Base-by-base conservation (phyloP, 2,113 vertebrate genomes). In the Polypterus bichir region DNA sequence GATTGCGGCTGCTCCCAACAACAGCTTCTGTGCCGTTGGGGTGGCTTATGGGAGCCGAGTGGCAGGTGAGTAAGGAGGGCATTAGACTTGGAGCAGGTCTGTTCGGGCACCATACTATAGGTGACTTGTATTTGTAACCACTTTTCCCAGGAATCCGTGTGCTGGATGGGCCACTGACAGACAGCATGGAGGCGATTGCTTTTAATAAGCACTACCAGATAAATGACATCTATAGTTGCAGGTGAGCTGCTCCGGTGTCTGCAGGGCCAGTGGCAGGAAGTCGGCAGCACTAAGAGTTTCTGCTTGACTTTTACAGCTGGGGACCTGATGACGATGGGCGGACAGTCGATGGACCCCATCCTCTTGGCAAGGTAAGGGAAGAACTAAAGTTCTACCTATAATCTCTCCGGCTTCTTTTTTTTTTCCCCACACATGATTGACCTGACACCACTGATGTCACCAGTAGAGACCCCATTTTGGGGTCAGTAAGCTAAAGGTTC, bases 161-260 rank as follows among this genome's bases (percentile, higher is more conserved):
- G 7, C 79, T 99, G 72, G 96, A 98, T 0, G 96, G 96, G 46
- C 96, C 94, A 0, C 88, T 99, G 47, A 99, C 96, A 0, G 96
- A 99, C 83, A 98, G 94, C 77, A 92, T 99, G 85, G 96, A 99
- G 79, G 96, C 96, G 0, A 76, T 96, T 1, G 96, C 96, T 1
- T 99, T 99, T 80, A 98, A 98, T 79, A 99, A 97, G 74, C 95
- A 99, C 74, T 98, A 97, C 70, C 96, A 99, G 82, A 86, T 99
- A 79, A 99, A 99, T 0, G 94, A 98, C 71, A 90, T 99, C 78
- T 99, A 98, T 82, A 99, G 96, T 83, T 99, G 96, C 89, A 98
- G 96, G 96, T 98, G 70, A 68, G 71, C 8, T 27, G 6, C 9
- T 7, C 3, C 60, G 62, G 5, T 2, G 65, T 44, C 64, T 62